Percentiles rank a stretch among this genome's conserved stretches.
phyloP scores from a whole-genome alignment of 2,797 vertebrate species.

The Platalea minor region DNA sequence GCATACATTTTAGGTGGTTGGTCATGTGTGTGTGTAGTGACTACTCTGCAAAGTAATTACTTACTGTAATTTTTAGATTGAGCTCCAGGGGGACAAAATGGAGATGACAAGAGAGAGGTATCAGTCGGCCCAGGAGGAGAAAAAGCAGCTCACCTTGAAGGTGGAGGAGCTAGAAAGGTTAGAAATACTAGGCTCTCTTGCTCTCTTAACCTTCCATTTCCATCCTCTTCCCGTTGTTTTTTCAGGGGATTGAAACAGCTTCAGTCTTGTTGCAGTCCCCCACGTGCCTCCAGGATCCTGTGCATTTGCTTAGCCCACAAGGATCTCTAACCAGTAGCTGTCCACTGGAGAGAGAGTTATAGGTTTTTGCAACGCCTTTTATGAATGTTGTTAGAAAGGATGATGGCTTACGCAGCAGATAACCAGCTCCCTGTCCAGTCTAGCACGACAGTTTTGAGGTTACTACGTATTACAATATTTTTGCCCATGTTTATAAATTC shows the following conservation, averaged over 20 bases:
- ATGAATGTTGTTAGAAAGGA: neutral
- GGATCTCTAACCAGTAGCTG: neutral
- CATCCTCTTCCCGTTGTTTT: neutral
- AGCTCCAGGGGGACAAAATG: slow-evolving; percentile 86
- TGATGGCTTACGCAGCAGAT: neutral
- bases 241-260: slow-evolving; percentile 11
- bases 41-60: slow-evolving; percentile 50
- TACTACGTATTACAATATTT: neutral
- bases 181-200: slow-evolving; percentile 20
- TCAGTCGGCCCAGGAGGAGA: slow-evolving; percentile 86
- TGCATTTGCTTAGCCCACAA: neutral
- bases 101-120: slow-evolving; percentile 87
- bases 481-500: neutral
- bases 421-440: neutral
- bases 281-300: neutral
- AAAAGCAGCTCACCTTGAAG: slow-evolving; percentile 85
- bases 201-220: slow-evolving; percentile 1
- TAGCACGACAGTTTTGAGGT: neutral
- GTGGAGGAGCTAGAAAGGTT: slow-evolving; percentile 89
- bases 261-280: neutral
- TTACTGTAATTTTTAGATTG: slow-evolving; percentile 82
- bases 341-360: neutral
- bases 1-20: neutral
- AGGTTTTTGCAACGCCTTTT: neutral
- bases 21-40: neutral